Base-by-base conservation (phyloP, 2,797 vertebrate species). In the Gadopsis bispinosus region DNA sequence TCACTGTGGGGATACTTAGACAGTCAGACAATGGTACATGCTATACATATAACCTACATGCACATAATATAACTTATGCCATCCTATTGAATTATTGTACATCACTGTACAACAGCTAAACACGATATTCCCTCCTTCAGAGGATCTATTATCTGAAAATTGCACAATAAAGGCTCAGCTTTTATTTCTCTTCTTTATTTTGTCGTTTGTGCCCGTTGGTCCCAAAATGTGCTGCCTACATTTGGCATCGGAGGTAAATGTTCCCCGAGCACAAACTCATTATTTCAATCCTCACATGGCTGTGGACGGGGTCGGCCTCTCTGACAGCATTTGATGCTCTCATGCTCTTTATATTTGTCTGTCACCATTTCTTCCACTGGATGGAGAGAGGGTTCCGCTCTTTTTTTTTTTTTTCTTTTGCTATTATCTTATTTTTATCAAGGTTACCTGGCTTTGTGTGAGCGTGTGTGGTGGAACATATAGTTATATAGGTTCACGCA, bases 241-340 rank as follows among this genome's bases (percentile, higher is more conserved):
- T 90, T 91, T 88, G 83, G 63, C 88, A 82, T 71, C 54, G 83
- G 83, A 90, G 91, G 87, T 87, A 84, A 88, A 88, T 84, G 80
- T 83, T 83, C 87, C 88, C 65, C 54, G 75, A 83, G 90, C 86
- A 81, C 87, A 84, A 75, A 81, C 81, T 94, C 88, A 93, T 94
- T 93, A 94, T 89, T 91, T 86, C 87, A 93, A 93, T 93, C 86
- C 92, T 81, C 75, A 81, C 80, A 64, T 85, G 82, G 77, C 85
- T 64, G 87, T 65, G 85, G 90, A 93, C 84, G 81, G 85, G 86
- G 88, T 76, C 58, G 50, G 84, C 73, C 77, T 83, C 81, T 82
- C 69, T 91, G 91, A 93, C 92, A 92, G 87, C 77, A 14, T 92
- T 88, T 89, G 80, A 91, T 85, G 77, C 86, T 77, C 85, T 85